phyloP scores from a whole-genome alignment of 2,113 vertebrate species.

The Accipiter virgatus region DNA sequence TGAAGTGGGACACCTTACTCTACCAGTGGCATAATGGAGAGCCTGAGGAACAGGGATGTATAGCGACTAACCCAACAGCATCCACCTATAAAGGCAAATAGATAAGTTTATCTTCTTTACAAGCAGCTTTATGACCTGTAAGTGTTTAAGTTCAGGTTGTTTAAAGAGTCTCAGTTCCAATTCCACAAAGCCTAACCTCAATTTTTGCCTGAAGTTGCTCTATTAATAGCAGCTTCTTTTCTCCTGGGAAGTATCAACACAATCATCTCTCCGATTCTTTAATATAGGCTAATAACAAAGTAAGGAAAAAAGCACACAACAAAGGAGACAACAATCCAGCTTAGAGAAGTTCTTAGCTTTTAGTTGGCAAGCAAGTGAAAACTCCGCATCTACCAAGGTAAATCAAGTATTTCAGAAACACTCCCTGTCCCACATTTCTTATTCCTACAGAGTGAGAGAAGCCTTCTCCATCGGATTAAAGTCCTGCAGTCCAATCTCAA shows the following conservation, averaged over 20 bases:
- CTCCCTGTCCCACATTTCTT: neutral
- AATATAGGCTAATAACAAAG: neutral
- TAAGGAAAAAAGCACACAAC: neutral
- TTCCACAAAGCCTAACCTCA: neutral
- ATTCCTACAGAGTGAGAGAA: neutral
- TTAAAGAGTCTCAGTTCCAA: neutral
- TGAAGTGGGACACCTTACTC: neutral
- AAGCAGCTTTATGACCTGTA: neutral
- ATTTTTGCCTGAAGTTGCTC: neutral
- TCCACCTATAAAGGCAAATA: neutral
- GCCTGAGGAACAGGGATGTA: neutral
- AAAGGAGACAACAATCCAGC: neutral
- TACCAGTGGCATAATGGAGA: neutral
- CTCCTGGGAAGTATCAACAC: slow-evolving; percentile 3
- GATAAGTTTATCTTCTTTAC: neutral
- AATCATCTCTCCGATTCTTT: neutral
- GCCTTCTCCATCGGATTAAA: neutral
- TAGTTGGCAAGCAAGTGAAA: neutral
- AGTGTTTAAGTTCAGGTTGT: neutral
- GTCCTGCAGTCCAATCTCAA: neutral
- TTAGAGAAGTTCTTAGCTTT: neutral
- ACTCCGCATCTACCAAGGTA: fast-evolving
- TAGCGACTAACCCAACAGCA: neutral
- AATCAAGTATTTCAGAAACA: neutral
- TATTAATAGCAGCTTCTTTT: neutral